Conservation (phyloP, 2,113 vertebrate genomes). For the Ptychochromis oligacanthus region DNA sequence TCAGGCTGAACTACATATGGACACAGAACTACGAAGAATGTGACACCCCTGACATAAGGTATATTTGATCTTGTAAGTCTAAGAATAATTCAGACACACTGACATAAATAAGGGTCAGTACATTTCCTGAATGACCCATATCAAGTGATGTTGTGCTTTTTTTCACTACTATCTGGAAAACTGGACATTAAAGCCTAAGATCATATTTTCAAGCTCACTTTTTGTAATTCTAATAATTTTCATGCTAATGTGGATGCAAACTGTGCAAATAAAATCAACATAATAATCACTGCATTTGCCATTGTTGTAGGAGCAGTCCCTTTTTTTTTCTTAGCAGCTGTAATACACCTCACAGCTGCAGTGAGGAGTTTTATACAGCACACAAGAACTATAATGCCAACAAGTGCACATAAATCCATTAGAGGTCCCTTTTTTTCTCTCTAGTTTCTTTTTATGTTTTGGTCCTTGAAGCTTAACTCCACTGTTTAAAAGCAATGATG, state of each 20-base stretch:
- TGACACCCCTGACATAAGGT: too few species aligned
- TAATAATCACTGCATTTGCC: not conserved
- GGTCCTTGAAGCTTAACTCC: conserved; percentile 1
- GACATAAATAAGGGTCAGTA: too few species aligned
- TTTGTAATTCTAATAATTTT: not conserved
- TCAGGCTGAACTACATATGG: too few species aligned
- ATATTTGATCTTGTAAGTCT: too few species aligned
- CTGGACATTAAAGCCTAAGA: not conserved
- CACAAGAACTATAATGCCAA: not conserved
- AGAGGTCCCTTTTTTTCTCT: not conserved
- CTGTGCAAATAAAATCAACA: conserved; percentile 7
- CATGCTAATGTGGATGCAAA: not conserved
- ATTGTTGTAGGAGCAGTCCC: not conserved
- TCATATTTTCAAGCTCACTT: not conserved
- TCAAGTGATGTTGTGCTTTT: not conserved
- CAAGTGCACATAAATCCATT: conserved; percentile 27
- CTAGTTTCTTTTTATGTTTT: conserved; percentile 13
- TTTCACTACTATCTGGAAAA: not conserved
- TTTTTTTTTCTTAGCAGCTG: not conserved
- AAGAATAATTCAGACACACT: too few species aligned
- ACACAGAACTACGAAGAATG: too few species aligned
- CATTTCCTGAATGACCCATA: not conserved
- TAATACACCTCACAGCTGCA: conserved; percentile 20
- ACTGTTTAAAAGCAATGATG: not conserved
- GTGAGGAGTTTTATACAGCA: conserved; percentile 4